Percentiles rank a stretch among this genome's conserved stretches.
phyloP scores from a whole-genome alignment of 2,888 invertebrate species.

The Druceiella hillmani region DNA sequence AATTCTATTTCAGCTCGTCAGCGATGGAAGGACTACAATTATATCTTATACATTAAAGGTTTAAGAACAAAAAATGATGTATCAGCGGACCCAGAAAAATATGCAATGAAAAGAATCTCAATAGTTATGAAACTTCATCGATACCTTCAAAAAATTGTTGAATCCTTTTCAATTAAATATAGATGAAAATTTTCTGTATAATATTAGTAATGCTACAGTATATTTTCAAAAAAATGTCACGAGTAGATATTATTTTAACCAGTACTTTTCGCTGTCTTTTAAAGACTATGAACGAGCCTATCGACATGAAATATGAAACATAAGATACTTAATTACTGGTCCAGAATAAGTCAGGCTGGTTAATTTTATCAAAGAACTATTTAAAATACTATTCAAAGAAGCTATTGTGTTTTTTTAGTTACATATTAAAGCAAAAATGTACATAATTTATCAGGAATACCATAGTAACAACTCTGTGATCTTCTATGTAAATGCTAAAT shows the following conservation, averaged over 20 bases:
- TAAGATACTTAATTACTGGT: constrained; percentile 11
- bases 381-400: constrained; percentile 16
- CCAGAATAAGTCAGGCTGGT: constrained; percentile 11
- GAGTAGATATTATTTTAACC: too few species aligned
- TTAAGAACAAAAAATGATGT: constrained; percentile 22
- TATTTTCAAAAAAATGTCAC: too few species aligned
- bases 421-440: constrained; percentile 14
- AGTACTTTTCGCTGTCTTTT: too few species aligned
- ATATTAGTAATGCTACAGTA: constrained; percentile 17
- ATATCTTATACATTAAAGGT: constrained; percentile 20
- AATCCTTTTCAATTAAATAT: constrained; percentile 15
- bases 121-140: constrained; percentile 13
- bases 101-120: constrained; percentile 11
- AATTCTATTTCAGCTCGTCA: constrained; percentile 23
- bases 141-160: constrained; percentile 12
- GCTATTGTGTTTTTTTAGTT: constrained; percentile 16
- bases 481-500: too few species aligned
- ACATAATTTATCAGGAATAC: constrained; percentile 15
- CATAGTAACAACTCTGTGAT: too few species aligned
- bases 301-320: constrained; percentile 10
- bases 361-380: constrained; percentile 5
- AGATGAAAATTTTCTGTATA: constrained; percentile 13
- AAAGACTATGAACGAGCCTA: constrained; percentile 16
- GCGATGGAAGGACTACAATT: constrained; percentile 24
- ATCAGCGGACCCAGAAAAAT: constrained; percentile 20